These are phyloP conservation scores for Malurus leucopterus DNA, from an alignment of 2,797 vertebrate genomes.

Conservation along the genomic window DNA sequence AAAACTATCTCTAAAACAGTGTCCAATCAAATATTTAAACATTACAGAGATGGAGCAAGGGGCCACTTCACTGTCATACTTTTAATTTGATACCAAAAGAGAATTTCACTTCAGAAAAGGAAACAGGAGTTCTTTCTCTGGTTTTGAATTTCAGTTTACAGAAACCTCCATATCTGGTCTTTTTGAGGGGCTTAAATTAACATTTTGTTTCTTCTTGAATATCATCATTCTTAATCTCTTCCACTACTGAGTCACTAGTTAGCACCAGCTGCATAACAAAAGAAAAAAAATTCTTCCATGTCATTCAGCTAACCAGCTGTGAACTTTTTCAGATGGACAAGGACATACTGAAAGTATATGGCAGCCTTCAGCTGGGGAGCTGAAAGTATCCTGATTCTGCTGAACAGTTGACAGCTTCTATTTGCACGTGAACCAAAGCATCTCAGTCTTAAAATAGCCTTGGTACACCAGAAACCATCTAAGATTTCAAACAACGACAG, in stretches of 20 bases:
- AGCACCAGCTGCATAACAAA: neutral
- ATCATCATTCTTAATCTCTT: neutral
- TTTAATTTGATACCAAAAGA: neutral
- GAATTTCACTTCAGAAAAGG: neutral
- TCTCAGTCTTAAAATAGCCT: neutral
- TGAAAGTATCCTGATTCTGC: neutral
- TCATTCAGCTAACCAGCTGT: neutral
- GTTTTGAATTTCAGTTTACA: neutral
- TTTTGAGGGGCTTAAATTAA: neutral
- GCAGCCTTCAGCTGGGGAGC: neutral
- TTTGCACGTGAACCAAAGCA: neutral
- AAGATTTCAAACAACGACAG: neutral
- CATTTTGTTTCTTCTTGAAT: neutral
- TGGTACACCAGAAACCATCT: neutral
- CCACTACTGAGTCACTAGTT: neutral
- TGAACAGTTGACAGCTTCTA: neutral
- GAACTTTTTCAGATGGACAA: slow-evolving; percentile 1
- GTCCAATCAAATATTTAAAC: neutral
- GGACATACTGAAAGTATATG: neutral
- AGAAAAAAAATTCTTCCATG: neutral
- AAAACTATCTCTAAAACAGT: neutral
- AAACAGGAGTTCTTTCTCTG: neutral
- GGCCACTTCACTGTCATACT: neutral
- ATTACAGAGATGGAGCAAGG: neutral
- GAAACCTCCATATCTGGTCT: neutral